phyloP scores from a whole-genome alignment of 2,113 vertebrate species.

The Tylochromis polylepis region DNA sequence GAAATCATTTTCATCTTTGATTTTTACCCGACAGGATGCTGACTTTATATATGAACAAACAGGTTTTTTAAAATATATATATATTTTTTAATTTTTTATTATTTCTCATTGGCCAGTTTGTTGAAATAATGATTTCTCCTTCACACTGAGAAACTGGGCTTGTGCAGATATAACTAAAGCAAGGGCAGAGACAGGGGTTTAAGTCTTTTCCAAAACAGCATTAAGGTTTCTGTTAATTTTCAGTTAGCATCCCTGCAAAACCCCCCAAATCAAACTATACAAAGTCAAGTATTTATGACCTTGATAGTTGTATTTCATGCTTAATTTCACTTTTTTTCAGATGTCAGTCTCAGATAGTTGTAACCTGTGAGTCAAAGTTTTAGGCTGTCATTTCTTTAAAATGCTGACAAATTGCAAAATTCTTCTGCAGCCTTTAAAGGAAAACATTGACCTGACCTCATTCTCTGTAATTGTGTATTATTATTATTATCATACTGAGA shows the following conservation, averaged over 20 bases:
- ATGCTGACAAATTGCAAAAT: neutral
- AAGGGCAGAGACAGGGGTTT: neutral
- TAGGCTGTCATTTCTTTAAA: neutral
- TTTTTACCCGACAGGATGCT: neutral
- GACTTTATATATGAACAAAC: neutral
- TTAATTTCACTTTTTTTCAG: neutral
- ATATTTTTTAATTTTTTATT: neutral
- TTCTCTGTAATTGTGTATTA: neutral
- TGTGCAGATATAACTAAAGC: neutral
- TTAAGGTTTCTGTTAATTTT: neutral
- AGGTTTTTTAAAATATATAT: neutral
- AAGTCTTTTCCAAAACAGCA: neutral
- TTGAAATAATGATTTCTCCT: neutral
- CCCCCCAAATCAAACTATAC: accelerated
- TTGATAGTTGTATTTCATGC: neutral
- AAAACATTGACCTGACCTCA: neutral
- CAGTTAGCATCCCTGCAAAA: neutral
- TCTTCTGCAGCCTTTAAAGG: neutral
- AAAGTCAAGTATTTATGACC: neutral
- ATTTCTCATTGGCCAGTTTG: neutral
- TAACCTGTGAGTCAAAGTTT: neutral
- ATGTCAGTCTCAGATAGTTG: neutral
- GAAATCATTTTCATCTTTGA: neutral
- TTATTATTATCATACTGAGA: neutral
- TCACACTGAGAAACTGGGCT: neutral